Conservation (phyloP, 2,888 invertebrate genomes). For the Heteropelma amictum region DNA sequence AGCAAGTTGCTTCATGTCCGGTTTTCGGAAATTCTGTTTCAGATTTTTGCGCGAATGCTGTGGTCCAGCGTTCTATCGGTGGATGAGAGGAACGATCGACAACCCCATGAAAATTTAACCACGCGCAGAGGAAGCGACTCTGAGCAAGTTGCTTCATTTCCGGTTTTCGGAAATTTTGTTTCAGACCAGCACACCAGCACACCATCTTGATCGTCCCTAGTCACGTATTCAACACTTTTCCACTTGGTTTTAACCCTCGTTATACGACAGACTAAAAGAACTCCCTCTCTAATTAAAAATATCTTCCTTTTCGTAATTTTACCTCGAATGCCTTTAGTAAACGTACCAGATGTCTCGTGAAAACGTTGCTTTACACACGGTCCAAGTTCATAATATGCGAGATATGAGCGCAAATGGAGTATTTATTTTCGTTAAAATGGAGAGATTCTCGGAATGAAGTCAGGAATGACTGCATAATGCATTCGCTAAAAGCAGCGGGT, state of each 20-base stretch:
- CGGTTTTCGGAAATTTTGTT: constrained; percentile 41
- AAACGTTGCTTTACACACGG: constrained; percentile 21
- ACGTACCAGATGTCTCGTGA: constrained; percentile 40
- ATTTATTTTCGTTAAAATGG: neutral
- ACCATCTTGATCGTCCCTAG: constrained; percentile 45
- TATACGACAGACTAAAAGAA: constrained; percentile 40
- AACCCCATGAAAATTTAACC: too few species aligned
- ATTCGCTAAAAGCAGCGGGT: neutral
- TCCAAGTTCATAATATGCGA: constrained; percentile 11
- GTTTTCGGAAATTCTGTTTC: too few species aligned
- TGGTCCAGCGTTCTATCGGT: too few species aligned
- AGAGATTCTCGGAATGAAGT: neutral
- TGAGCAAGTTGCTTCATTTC: constrained; percentile 34
- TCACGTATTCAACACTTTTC: constrained; percentile 50
- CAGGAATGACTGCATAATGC: neutral
- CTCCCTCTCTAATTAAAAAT: constrained; percentile 53
- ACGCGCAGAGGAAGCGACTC: too few species aligned
- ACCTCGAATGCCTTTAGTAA: constrained; percentile 41
- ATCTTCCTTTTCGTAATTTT: constrained; percentile 49
- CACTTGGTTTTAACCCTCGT: constrained; percentile 51
- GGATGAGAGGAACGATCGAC: too few species aligned
- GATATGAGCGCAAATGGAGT: neutral
- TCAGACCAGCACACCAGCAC: constrained; percentile 9
- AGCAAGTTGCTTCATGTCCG: too few species aligned
- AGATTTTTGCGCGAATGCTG: too few species aligned